Conservation (phyloP, 2,113 vertebrate genomes). For the Notarius lentiginosus region DNA sequence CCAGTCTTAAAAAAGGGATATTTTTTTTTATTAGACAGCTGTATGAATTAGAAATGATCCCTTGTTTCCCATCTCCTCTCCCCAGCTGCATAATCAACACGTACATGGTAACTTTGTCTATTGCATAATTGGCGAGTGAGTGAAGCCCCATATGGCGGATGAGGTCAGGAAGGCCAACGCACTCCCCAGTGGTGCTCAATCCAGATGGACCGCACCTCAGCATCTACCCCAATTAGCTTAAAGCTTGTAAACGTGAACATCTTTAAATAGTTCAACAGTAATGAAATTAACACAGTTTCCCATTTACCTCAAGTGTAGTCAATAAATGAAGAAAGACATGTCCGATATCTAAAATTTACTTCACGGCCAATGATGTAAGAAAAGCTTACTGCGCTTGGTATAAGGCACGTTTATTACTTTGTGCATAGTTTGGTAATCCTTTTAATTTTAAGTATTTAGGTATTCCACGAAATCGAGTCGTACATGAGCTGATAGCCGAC, state of each 20-base stretch:
- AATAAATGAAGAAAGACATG: background rate
- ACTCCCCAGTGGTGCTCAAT: slow-evolving; percentile 1
- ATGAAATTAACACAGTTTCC: background rate
- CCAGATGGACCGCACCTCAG: slow-evolving; percentile 10
- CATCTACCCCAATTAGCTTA: background rate
- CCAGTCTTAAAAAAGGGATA: slow-evolving; percentile 31
- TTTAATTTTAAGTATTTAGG: background rate
- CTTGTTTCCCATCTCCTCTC: slow-evolving; percentile 4
- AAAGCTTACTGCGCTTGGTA: background rate
- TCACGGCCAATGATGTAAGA: background rate
- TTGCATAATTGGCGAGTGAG: slow-evolving; percentile 13
- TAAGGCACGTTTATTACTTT: background rate
- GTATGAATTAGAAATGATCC: slow-evolving; percentile 52
- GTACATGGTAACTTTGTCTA: slow-evolving; percentile 17
- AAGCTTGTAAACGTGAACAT: slow-evolving; percentile 18
- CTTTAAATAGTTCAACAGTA: background rate
- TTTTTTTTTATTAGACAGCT: slow-evolving; percentile 63
- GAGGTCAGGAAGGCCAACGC: slow-evolving; percentile 28
- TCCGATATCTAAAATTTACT: background rate
- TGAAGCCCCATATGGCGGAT: background rate
- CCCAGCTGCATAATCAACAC: slow-evolving; percentile 48
- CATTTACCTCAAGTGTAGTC: background rate
- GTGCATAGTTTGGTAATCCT: background rate
- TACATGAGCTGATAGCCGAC: no score
- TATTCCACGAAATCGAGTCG: no score